These are phyloP conservation scores for Anthopleura xanthogrammica DNA, from an alignment of 92 coral and sea anemone species.

Conservation along the genomic window DNA sequence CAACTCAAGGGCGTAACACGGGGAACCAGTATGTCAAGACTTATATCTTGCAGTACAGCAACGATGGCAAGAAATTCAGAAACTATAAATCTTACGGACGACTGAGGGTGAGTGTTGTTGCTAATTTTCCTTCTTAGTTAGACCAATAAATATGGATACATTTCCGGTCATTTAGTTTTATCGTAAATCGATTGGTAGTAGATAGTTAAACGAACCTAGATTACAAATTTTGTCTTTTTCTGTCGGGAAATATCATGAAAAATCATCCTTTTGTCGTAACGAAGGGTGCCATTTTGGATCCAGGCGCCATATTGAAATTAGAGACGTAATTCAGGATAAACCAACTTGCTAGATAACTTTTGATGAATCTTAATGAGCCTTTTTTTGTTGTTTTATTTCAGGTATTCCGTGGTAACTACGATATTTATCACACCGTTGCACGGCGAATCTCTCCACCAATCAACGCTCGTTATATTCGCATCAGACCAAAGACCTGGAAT, in stretches of 20 bases:
- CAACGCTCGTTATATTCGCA: slow-evolving; percentile 57
- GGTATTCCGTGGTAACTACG: slow-evolving; percentile 67
- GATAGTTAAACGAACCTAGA: too few species aligned
- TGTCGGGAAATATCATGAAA: too few species aligned
- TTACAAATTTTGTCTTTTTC: too few species aligned
- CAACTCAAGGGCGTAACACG: slow-evolving; percentile 63
- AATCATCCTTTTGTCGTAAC: too few species aligned
- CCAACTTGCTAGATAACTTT: too few species aligned
- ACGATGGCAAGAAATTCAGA: slow-evolving; percentile 38
- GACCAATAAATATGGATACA: too few species aligned
- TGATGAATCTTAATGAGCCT: not conserved
- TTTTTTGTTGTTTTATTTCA: not conserved
- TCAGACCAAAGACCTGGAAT: slow-evolving; percentile 54
- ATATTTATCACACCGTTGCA: slow-evolving; percentile 54
- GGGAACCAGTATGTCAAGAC: slow-evolving; percentile 56
- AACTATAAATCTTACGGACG: slow-evolving; percentile 47
- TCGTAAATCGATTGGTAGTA: too few species aligned
- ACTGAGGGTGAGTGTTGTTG: slow-evolving; percentile 34
- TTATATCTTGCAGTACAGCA: slow-evolving; percentile 56
- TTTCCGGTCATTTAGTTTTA: too few species aligned
- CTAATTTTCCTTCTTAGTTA: not conserved
- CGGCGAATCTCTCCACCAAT: slow-evolving; percentile 52
- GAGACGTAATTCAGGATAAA: too few species aligned
- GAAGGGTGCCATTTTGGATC: too few species aligned
- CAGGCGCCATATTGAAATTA: too few species aligned